These are phyloP conservation scores for Monoplex corrugatus DNA, from an alignment of 2,888 invertebrate genomes.

Conservation along the genomic window DNA sequence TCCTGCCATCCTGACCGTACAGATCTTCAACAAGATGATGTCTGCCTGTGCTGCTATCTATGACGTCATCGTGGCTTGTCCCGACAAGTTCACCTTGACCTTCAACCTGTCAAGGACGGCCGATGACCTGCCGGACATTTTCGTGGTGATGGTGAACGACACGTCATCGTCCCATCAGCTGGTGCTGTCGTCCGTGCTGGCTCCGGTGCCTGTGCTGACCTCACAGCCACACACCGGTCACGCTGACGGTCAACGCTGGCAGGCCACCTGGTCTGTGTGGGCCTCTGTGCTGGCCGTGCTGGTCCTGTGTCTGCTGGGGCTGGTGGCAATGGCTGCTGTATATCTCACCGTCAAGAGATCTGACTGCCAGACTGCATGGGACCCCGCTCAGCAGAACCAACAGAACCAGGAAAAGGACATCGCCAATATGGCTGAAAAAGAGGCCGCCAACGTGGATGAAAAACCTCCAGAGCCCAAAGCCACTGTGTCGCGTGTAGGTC, in stretches of 20 bases:
- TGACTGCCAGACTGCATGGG: neutral
- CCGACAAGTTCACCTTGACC: conserved; percentile 72
- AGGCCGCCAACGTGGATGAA: neutral
- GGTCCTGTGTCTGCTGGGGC: conserved; percentile 55
- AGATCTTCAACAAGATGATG: conserved; percentile 70
- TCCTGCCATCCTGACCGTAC: conserved; percentile 75
- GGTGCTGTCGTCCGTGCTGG: conserved; percentile 67
- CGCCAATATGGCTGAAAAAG: too few species aligned
- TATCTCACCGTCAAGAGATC: conserved; percentile 57
- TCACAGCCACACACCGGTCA: too few species aligned
- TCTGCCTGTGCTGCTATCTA: conserved; percentile 67
- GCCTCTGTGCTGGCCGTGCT: conserved; percentile 66
- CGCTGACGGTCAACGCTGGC: too few species aligned
- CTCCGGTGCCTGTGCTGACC: conserved; percentile 64
- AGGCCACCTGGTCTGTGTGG: too few species aligned
- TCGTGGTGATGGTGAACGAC: conserved; percentile 70
- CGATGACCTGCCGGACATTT: conserved; percentile 67
- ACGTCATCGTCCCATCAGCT: conserved; percentile 66
- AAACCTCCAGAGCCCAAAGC: conserved; percentile 9
- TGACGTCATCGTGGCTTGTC: conserved; percentile 77
- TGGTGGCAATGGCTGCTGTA: conserved; percentile 56
- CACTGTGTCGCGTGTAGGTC: neutral
- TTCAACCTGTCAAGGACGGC: conserved; percentile 65
- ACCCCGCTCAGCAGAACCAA: conserved; percentile 57
- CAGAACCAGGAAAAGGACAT: conserved; percentile 46